These are phyloP conservation scores for Rhagoletis pomonella DNA, from an alignment of 1,140 invertebrate genomes.

Conservation along the genomic window DNA sequence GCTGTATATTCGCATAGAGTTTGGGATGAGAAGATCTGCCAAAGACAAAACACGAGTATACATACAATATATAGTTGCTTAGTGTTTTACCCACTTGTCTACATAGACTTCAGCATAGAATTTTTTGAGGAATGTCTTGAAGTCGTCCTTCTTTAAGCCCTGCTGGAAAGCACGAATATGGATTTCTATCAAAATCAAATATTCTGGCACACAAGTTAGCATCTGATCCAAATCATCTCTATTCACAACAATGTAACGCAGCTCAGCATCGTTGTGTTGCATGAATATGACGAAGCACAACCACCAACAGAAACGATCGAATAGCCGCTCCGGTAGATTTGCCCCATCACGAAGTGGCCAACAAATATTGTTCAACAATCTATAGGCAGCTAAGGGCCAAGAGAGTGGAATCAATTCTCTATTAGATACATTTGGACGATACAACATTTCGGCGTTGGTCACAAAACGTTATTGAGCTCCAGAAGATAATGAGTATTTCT, in stretches of 20 bases:
- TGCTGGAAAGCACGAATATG: conserved; percentile 61
- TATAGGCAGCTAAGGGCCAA: conserved; percentile 61
- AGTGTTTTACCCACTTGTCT: conserved; percentile 55
- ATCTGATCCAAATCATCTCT: conserved; percentile 61
- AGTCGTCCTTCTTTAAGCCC: conserved; percentile 48
- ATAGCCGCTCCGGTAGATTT: conserved; percentile 15
- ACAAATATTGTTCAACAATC: conserved; percentile 62
- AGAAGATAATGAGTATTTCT: background rate
- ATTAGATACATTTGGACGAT: conserved; percentile 62
- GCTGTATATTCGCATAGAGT: conserved; percentile 53
- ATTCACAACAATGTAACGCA: conserved; percentile 63
- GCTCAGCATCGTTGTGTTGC: conserved; percentile 65
- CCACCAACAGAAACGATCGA: conserved; percentile 57
- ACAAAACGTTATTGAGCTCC: background rate
- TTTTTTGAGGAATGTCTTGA: conserved; percentile 61
- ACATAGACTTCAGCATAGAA: conserved; percentile 67
- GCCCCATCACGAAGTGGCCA: conserved; percentile 65
- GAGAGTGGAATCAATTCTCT: conserved; percentile 62
- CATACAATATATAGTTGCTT: background rate
- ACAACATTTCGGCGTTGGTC: conserved; percentile 15
- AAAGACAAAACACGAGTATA: background rate
- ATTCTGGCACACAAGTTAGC: conserved; percentile 67
- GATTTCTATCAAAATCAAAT: conserved; percentile 65
- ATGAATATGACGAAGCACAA: conserved; percentile 60
- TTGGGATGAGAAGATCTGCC: conserved; percentile 53